Evolutionary conservation across 2,888 invertebrate species (phyloP).

Genomic region (Scaptomyza caliginosa): DNA sequence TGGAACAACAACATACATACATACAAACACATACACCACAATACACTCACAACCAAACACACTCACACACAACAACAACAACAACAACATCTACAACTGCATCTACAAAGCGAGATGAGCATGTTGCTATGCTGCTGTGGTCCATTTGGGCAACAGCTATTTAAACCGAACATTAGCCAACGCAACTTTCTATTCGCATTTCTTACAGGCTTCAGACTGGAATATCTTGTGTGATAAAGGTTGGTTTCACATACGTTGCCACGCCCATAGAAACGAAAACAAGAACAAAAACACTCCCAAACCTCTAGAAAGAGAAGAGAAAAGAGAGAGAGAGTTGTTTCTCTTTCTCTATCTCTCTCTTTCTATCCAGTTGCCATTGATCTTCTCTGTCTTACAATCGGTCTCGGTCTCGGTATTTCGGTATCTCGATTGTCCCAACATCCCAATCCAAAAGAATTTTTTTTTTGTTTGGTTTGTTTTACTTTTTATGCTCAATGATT

Average conservation of each 20-base stretch:
- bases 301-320: not conserved
- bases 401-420: constrained; percentile 29
- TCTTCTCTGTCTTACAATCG: not conserved
- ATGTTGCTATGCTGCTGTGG: constrained; percentile 53
- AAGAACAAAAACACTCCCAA: not conserved
- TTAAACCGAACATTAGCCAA: constrained; percentile 61
- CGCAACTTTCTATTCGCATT: constrained; percentile 74
- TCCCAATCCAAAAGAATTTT: constrained; percentile 2
- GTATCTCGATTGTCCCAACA: not conserved
- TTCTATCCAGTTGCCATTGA: too few species aligned
- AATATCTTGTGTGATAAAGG: constrained; percentile 83
- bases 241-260: constrained; percentile 71
- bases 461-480: not conserved
- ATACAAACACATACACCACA: constrained; percentile 12
- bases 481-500: constrained; percentile 4
- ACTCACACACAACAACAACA: constrained; percentile 1
- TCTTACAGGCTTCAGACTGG: constrained; percentile 82
- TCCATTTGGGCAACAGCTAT: constrained; percentile 49
- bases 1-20: constrained; percentile 35
- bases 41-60: not conserved
- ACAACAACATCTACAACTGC: constrained; percentile 4
- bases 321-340: not conserved
- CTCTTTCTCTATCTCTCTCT: not conserved
- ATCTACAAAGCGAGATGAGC: constrained; percentile 43
- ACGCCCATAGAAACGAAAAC: constrained; percentile 21